Evolutionary conservation across 2,797 vertebrate species (phyloP).

Genomic region (Sphenopsis melanotis): DNA sequence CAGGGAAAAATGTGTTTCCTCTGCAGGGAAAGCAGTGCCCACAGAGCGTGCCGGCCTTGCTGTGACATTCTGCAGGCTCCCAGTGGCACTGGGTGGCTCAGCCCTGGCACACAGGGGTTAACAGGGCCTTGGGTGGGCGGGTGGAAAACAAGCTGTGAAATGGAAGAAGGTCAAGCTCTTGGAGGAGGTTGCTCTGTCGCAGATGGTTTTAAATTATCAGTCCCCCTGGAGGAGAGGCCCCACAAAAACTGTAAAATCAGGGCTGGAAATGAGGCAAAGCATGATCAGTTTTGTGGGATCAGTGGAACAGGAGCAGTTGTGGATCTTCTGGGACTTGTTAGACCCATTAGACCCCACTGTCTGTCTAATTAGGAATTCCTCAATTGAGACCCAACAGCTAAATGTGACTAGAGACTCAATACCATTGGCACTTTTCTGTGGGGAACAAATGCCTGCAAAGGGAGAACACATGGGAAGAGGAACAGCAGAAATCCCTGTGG

Average conservation of each 20-base stretch:
- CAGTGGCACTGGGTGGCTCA: not conserved
- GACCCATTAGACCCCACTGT: not conserved
- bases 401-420: not conserved
- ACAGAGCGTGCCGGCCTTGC: not conserved
- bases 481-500: not conserved
- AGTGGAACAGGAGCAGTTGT: not conserved
- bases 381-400: not conserved
- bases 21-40: not conserved
- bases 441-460: not conserved
- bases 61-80: not conserved
- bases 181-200: constrained; percentile 1
- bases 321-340: not conserved
- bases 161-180: constrained; percentile 26
- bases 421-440: not conserved
- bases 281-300: rapidly evolving
- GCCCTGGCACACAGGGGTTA: constrained; percentile 20
- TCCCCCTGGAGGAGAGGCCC: not conserved
- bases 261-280: not conserved
- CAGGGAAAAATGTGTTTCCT: rapidly evolving
- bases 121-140: constrained; percentile 6
- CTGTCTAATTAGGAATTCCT: not conserved
- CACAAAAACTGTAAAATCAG: not conserved
- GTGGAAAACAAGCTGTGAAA: constrained; percentile 53
- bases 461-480: rapidly evolving
- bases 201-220: constrained; percentile 16